phyloP scores from a whole-genome alignment of 35 echinoderm and acorn worm species.

The Ophiothrix spiculata region DNA sequence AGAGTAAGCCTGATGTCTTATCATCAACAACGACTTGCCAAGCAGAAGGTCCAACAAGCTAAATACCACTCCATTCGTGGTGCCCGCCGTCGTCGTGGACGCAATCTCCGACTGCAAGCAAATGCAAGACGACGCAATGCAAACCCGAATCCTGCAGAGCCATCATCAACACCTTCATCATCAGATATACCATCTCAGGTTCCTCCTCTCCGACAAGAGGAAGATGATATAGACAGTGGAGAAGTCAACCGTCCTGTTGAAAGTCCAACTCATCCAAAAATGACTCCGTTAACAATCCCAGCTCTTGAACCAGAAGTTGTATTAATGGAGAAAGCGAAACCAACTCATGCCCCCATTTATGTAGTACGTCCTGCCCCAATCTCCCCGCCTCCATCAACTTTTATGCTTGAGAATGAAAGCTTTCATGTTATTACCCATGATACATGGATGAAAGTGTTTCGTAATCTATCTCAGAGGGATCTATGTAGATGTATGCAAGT shows the following conservation, averaged over 20 bases:
- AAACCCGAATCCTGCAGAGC: neutral
- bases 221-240: neutral
- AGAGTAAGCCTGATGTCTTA: neutral
- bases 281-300: constrained; percentile 13
- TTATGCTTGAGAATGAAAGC: constrained; percentile 38
- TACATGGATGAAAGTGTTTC: constrained; percentile 77
- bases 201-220: neutral
- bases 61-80: constrained; percentile 63
- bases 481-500: constrained; percentile 71
- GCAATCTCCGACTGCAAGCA: neutral
- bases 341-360: constrained; percentile 46
- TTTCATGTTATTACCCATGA: constrained; percentile 45
- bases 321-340: constrained; percentile 45
- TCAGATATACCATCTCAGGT: neutral
- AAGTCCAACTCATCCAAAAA: neutral
- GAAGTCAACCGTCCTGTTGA: neutral
- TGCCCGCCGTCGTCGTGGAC: neutral
- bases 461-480: constrained; percentile 44
- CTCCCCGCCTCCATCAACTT: constrained; percentile 65
- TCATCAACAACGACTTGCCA: constrained; percentile 53
- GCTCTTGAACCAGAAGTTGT: constrained; percentile 26
- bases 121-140: neutral
- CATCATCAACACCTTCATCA: neutral
- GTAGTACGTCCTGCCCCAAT: constrained; percentile 75
- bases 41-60: constrained; percentile 76